Evolutionary conservation across 92 coral and sea anemone genomes (phyloP), one percentile per base, ranked within the genome.

Genomic region (Scolanthus callimorphus): DNA sequence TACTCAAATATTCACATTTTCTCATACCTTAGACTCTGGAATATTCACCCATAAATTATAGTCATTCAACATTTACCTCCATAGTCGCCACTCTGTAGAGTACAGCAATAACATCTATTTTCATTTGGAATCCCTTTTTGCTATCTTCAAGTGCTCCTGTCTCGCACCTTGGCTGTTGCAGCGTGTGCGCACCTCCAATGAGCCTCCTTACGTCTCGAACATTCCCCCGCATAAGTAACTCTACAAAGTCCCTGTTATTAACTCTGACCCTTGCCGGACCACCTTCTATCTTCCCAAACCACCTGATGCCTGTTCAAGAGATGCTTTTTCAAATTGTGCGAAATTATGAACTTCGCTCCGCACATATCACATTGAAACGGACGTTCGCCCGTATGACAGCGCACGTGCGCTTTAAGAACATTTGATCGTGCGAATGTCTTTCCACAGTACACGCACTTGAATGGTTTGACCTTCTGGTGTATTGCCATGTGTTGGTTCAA

Each of bases 391-490:
- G 96, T 88, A 49, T 88, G 96, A 47, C 85, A 78, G 31, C 96
- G 89, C 13, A 88, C 96, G 69, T 88, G 96, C 17, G 96, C 96
- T 67, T 88, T 88, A 10, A 88, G 86, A 24, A 88, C 96, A 57
- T 88, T 88, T 13, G 96, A 88, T 3, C 96, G 85, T n/a, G 96
- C 96, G 67, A 88, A 88, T 26, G 96, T 88, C 68, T 88, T 88
- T 3, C 96, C 96, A 56, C 96, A 88, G 56, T 82, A 88, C 30
- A 82, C 90, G 63, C 96, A 88, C 69, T 83, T 88, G 57, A 88
- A 88, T 25, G 96, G 96, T 56, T 88, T 88, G 26, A 88, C 96
- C 59, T 88, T 88, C 31, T 88, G 96, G 34, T 88, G 96, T 25
- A 88, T 88, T 3, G 96, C 96, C 70, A 88, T 69, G 39, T 88